Evolutionary conservation across 1,140 invertebrate species (phyloP), one percentile per base, ranked within the genome.

Genomic region (Pteromalus puparum): DNA sequence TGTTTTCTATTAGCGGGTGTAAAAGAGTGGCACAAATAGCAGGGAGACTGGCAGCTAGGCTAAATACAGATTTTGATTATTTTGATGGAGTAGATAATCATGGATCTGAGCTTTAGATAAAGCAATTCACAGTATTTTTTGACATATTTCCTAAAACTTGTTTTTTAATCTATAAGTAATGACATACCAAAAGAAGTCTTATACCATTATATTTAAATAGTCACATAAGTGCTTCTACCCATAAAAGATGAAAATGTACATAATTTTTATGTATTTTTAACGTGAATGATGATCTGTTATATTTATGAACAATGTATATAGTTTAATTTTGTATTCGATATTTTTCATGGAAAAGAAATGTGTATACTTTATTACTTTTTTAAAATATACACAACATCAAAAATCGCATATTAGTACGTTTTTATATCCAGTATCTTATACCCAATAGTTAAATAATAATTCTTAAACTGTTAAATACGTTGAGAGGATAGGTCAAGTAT

Each of bases 1-100:
- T 94, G 61, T 95, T 79, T 53, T 84, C 75, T n/a, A 84, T n/a
- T 48, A 84, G 76, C 46, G 76, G 76, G n/a, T 85, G 83, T 28
- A 80, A 67, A 81, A 70, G 83, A n/a, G 83, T 80, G 34, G 38
- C 67, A 48, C 72, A 75, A 75, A 85, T 85, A 67, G 38, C 73
- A n/a, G 72, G 61, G 28, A 80, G 73, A 75, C 30, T 84, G 13
- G 28, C 13, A 18, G 65, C 67, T 48, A 74, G 2, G 24, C 9
- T 26, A 21, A 42, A 61, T 9, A 13, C 24, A 30, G 21, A 73
- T 9, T 73, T 26, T 30, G 18, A 73, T 84, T 53, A 73, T 73
- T 72, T 26, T 26, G 24, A 48, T 70, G 18, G 7, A 70, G 18
- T 34, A 28, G 42, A 48, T 77, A 70, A 10, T 77, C 0, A 70